A percentile compares a stretch with the other conserved stretches of the same genome.
Conservation (phyloP, 1,140 invertebrate genomes). For the Drosophila tsacasi region DNA sequence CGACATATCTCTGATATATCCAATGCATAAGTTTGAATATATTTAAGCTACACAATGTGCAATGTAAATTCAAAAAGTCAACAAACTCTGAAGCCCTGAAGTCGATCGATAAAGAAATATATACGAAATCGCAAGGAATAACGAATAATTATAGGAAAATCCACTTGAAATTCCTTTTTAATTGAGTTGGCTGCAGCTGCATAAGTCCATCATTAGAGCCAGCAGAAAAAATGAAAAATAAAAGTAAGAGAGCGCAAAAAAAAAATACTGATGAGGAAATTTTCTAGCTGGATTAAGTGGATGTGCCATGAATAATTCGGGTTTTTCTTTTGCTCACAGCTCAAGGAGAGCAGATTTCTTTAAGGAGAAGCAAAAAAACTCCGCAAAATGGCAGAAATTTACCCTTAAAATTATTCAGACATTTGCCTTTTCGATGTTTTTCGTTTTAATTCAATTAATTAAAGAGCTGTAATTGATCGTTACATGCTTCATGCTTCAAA, state of each 20-base stretch:
- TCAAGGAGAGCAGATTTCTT: background rate
- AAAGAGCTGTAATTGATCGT: background rate
- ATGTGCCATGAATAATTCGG: slow-evolving; percentile 41
- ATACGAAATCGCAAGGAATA: slow-evolving; percentile 46
- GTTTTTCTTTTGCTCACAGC: slow-evolving; percentile 10
- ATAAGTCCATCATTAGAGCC: slow-evolving; percentile 44
- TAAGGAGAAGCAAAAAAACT: slow-evolving; percentile 1
- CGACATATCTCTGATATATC: background rate
- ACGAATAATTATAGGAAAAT: slow-evolving; percentile 56
- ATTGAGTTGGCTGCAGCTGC: slow-evolving; percentile 61
- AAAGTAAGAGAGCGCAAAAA: background rate
- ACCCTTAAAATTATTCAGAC: slow-evolving; percentile 1
- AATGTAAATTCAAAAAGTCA: slow-evolving; percentile 47
- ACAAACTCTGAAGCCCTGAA: slow-evolving; percentile 27
- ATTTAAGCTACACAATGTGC: slow-evolving; percentile 44
- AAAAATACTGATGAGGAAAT: slow-evolving; percentile 1
- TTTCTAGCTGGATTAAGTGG: slow-evolving; percentile 43
- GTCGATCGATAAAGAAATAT: slow-evolving; percentile 56
- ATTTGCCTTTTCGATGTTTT: slow-evolving; percentile 3
- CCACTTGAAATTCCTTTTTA: slow-evolving; percentile 69
- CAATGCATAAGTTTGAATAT: slow-evolving; percentile 34
- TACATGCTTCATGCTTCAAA: background rate
- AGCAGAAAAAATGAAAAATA: background rate
- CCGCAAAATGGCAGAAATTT: background rate
- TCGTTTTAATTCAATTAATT: slow-evolving; percentile 28